Conservation (phyloP, 2,113 vertebrate genomes). For the Psephotus haematonotus region DNA sequence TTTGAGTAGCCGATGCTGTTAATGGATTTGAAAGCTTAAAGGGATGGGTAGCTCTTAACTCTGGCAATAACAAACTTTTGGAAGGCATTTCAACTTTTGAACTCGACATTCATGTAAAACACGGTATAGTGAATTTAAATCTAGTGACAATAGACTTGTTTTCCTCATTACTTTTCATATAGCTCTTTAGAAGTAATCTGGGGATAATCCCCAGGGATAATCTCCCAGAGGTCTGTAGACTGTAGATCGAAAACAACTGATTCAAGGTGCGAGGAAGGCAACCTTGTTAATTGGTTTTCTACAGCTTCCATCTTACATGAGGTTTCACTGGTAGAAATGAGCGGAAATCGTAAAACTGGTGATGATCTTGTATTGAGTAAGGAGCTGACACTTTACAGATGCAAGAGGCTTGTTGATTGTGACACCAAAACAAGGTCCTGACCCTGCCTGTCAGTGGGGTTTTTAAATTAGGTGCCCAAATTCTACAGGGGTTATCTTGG, state of each 20-base stretch:
- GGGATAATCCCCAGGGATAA: slow-evolving; percentile 18
- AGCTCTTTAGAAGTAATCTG: slow-evolving; percentile 2
- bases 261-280: not conserved
- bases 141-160: not conserved
- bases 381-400: not conserved
- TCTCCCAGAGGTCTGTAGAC: not conserved
- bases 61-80: not conserved
- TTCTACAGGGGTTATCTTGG: not conserved
- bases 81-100: not conserved
- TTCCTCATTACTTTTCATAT: not conserved
- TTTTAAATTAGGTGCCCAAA: not conserved
- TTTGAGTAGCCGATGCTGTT: not conserved
- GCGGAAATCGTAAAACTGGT: not conserved
- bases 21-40: not conserved
- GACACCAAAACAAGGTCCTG: not conserved
- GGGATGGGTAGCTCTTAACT: not conserved
- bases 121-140: not conserved
- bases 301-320: not conserved
- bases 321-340: not conserved
- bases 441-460: accelerated
- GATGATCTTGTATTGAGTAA: not conserved
- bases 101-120: not conserved
- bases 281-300: slow-evolving; percentile 6
- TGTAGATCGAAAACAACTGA: not conserved
- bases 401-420: not conserved